Percentiles rank a stretch among this genome's conserved stretches.
These are phyloP conservation scores for Centrocercus urophasianus DNA, from an alignment of 2,113 vertebrate species.

Conservation along the genomic window DNA sequence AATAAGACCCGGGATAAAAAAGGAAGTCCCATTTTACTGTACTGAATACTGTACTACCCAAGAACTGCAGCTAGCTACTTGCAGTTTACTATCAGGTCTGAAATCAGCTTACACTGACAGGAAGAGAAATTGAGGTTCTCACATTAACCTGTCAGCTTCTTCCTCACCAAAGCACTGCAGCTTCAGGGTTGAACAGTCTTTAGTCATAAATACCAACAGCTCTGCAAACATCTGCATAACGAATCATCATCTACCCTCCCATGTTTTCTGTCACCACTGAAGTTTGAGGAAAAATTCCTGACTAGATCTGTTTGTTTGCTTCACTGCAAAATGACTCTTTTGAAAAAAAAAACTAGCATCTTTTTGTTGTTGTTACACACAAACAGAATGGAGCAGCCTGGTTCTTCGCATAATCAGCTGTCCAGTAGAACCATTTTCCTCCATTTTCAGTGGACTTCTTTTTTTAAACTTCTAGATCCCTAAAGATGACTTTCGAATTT, in stretches of 20 bases:
- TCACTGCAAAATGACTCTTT: background rate
- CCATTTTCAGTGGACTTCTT: background rate
- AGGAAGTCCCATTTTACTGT: background rate
- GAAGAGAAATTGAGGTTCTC: constrained; percentile 3
- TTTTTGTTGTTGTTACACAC: background rate
- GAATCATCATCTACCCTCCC: background rate
- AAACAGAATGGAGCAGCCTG: background rate
- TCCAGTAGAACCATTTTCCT: background rate
- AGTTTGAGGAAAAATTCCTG: background rate
- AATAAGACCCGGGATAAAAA: background rate
- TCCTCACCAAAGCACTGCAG: background rate
- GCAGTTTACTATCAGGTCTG: background rate
- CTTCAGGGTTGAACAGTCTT: background rate
- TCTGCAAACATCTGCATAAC: background rate
- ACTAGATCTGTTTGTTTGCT: background rate
- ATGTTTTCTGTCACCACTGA: background rate
- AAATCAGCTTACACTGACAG: background rate
- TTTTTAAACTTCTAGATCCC: background rate
- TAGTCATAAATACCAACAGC: background rate
- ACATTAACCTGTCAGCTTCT: background rate
- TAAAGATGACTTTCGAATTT: background rate
- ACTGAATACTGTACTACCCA: background rate
- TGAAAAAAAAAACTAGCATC: background rate
- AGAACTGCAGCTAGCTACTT: background rate
- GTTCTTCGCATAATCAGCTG: background rate